Evolutionary conservation across 2,113 vertebrate genomes (phyloP).

Genomic region (Notarius quadriscutis): DNA sequence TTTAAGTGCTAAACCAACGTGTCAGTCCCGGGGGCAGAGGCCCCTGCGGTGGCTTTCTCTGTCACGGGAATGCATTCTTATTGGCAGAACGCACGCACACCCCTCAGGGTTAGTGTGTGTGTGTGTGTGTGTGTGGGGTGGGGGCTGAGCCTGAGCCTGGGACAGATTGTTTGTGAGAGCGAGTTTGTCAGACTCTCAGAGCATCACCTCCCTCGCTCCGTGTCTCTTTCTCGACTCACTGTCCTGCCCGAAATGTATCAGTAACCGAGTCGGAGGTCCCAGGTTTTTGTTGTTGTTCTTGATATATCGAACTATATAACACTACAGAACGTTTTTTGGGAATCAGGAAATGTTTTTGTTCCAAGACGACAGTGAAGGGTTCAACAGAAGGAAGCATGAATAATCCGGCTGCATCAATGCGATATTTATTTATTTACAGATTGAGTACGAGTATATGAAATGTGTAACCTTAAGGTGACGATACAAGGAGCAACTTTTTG

Average conservation of each 20-base stretch:
- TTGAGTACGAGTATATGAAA: too few species aligned
- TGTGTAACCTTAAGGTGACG: too few species aligned
- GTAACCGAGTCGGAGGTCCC: background rate
- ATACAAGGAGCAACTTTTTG: too few species aligned
- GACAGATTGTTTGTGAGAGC: slow-evolving; percentile 48
- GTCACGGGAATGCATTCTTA: slow-evolving; percentile 65
- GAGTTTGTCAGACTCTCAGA: slow-evolving; percentile 51
- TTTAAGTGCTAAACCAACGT: slow-evolving; percentile 64
- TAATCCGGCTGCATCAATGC: background rate
- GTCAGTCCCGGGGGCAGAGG: slow-evolving; percentile 66
- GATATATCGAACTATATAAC: background rate
- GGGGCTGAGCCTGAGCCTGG: background rate
- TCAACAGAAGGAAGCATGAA: background rate
- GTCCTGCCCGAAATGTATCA: slow-evolving; percentile 39
- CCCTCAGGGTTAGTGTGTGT: slow-evolving; percentile 57
- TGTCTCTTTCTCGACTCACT: slow-evolving; percentile 8
- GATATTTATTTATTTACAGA: too few species aligned
- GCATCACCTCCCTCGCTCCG: background rate
- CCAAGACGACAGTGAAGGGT: too few species aligned
- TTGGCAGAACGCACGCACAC: slow-evolving; percentile 65
- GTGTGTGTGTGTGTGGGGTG: slow-evolving; percentile 39
- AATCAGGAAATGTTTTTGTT: background rate
- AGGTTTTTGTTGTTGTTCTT: background rate
- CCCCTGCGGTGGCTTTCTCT: slow-evolving; percentile 59
- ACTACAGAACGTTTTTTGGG: background rate